Evolutionary conservation across 1,140 invertebrate genomes (phyloP).

Genomic region (Tetraneura akinire): DNA sequence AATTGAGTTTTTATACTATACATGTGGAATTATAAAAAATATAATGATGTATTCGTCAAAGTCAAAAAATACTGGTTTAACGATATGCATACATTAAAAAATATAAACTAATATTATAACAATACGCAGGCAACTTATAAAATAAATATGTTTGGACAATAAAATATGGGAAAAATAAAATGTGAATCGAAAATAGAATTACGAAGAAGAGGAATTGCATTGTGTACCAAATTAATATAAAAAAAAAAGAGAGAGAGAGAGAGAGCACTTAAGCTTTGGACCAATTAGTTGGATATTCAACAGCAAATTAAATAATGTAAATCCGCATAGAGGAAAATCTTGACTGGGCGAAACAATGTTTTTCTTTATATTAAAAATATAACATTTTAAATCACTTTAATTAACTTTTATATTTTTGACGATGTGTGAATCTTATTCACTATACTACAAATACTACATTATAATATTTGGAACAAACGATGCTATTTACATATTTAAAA

Average conservation of each 20-base stretch:
- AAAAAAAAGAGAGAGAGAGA: too few relatives aligned
- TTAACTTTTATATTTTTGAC: constrained; percentile 22
- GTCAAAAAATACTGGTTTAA: background rate
- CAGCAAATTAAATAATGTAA: constrained; percentile 26
- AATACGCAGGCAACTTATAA: background rate
- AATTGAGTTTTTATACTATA: too few relatives aligned
- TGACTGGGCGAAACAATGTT: background rate
- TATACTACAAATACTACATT: too few relatives aligned
- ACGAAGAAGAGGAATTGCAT: background rate
- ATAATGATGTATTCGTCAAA: too few relatives aligned
- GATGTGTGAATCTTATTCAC: constrained; percentile 6
- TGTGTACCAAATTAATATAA: background rate
- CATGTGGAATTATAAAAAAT: too few relatives aligned
- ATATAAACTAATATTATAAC: background rate
- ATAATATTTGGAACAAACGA: background rate
- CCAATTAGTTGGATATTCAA: constrained; percentile 16
- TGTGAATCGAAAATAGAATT: constrained; percentile 12
- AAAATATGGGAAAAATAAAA: background rate
- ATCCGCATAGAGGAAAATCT: background rate
- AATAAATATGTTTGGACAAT: background rate
- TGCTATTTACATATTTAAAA: background rate
- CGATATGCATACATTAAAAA: background rate
- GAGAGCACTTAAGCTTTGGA: background rate
- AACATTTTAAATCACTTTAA: constrained; percentile 2
- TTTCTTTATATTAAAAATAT: background rate